Base-by-base conservation (phyloP, 2,797 vertebrate species). In the Macrochelys suwanniensis region DNA sequence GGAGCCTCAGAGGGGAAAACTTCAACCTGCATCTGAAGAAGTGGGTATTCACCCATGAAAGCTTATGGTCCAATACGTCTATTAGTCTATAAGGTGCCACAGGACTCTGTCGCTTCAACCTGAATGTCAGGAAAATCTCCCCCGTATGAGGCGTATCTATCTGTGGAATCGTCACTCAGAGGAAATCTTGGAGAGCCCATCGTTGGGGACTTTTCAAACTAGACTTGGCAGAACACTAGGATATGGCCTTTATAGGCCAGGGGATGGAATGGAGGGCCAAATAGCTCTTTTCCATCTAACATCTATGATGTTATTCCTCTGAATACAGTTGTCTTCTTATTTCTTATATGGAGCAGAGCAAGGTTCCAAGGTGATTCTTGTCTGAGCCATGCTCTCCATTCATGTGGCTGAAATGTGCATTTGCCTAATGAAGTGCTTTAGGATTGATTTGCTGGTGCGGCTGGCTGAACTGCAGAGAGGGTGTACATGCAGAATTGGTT, bases 91-190 rank as follows among this genome's bases (percentile, higher is more conserved):
- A 42, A 42, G 37, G 37, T 42, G 37, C 37, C 37, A 42, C 37
- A 42, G 37, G 37, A 42, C 37, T 42, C 37, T 42, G 37, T 42
- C 37, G 93, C 42, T 4, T 94, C 91, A 94, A 56, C 49, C 53
- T 92, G 81, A 80, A 45, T 94, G 94, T 94, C 0, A 0, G 93
- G 92, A 94, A 95, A 82, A 7, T 5, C n/a, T 19, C n/a, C n/a
- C n/a, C 37, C 33, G 8, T 11, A 8, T 68, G 65, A 68, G n/a
- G 65, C 2, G 17, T 37, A 68, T 68, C 17, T 65, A n/a, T 19
- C 61, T 21, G n/a, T n/a, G 65, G 65, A 68, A 68, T 19, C 37
- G 31, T 33, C 15, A 28, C 12, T 31, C 6, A 61, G 59, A 56
- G 13, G 59, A 61, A 61, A 61, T 61, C 28, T 33, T 61, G 31